These are phyloP conservation scores for Iphiclides podalirius DNA, from an alignment of 2,888 invertebrate species.

Conservation along the genomic window DNA sequence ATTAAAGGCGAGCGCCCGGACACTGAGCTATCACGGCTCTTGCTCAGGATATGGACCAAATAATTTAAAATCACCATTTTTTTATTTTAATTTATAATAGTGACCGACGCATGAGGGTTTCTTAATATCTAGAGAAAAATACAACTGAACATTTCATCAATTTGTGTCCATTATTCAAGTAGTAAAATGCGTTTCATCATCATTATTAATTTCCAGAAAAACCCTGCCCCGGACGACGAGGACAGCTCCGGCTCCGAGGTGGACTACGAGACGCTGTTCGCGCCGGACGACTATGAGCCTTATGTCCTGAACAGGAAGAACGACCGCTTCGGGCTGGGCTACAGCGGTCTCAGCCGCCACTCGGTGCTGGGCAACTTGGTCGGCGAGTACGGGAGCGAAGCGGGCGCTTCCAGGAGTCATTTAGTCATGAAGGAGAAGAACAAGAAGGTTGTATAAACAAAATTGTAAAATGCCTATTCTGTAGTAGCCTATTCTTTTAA, in stretches of 20 bases:
- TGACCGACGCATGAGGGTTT: too few relatives aligned
- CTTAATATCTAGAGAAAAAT: too few relatives aligned
- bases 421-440: slow-evolving; percentile 69
- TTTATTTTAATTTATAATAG: too few relatives aligned
- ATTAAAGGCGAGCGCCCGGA: too few relatives aligned
- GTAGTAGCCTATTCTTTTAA: too few relatives aligned
- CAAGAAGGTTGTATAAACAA: slow-evolving; percentile 49
- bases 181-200: too few relatives aligned
- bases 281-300: slow-evolving; percentile 90
- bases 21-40: too few relatives aligned
- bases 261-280: slow-evolving; percentile 82
- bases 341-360: slow-evolving; percentile 85
- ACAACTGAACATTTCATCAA: too few relatives aligned
- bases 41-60: too few relatives aligned
- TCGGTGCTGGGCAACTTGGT: slow-evolving; percentile 74
- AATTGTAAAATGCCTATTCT: too few relatives aligned
- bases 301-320: slow-evolving; percentile 87
- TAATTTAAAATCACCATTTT: too few relatives aligned
- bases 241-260: slow-evolving; percentile 72
- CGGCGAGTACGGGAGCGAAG: slow-evolving; percentile 52
- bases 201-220: slow-evolving; percentile 48
- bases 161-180: too few relatives aligned
- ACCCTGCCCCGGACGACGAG: slow-evolving; percentile 36
- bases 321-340: slow-evolving; percentile 90
- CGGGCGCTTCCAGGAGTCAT: slow-evolving; percentile 49